These are phyloP conservation scores for Drosophila lacteicornis DNA, from an alignment of 1,140 invertebrate species.

Conservation along the genomic window DNA sequence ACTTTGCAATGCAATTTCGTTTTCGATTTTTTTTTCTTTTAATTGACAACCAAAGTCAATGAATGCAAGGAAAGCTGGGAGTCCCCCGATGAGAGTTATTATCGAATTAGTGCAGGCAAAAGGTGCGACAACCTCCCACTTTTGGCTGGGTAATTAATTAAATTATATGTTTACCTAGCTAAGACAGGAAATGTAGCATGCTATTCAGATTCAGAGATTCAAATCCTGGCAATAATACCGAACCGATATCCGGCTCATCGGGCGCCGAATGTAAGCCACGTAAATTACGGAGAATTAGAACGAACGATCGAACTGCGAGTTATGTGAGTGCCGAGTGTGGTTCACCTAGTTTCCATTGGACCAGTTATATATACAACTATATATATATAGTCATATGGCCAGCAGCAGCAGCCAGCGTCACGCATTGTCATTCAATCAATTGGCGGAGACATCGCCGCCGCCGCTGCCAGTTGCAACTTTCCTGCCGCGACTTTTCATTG, in stretches of 20 bases:
- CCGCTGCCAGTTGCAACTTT: conserved; percentile 18
- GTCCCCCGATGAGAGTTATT: conserved; percentile 31
- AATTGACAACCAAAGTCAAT: conserved; percentile 49
- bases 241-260: conserved; percentile 66
- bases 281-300: conserved; percentile 81
- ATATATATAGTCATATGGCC: conserved; percentile 22
- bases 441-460: conserved; percentile 48
- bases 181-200: conserved; percentile 27
- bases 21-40: conserved; percentile 37
- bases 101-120: conserved; percentile 30
- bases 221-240: conserved; percentile 36
- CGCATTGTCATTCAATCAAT: conserved; percentile 80
- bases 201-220: conserved; percentile 25
- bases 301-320: conserved; percentile 61
- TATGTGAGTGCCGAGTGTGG: conserved; percentile 59
- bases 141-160: neutral
- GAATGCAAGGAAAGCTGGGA: conserved; percentile 18
- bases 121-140: conserved; percentile 28
- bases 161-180: conserved; percentile 7
- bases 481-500: conserved; percentile 72
- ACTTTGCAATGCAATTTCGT: conserved; percentile 55
- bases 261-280: conserved; percentile 57
- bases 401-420: conserved; percentile 28
- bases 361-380: conserved; percentile 44
- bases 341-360: conserved; percentile 75